These are phyloP conservation scores for Gisinianus flammeolus DNA, from an alignment of 2,888 invertebrate species.

Conservation along the genomic window DNA sequence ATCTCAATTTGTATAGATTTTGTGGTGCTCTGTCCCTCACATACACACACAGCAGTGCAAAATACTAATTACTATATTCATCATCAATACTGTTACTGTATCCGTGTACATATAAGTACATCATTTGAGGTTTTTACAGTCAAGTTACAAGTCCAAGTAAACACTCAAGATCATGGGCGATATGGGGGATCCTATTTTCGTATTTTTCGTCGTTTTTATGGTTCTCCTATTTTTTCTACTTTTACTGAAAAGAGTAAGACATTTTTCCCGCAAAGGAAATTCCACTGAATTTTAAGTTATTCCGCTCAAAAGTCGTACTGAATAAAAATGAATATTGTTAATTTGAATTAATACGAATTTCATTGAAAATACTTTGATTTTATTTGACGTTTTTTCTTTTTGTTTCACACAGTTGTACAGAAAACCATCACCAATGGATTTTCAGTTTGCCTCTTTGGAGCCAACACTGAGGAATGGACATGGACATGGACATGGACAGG, in stretches of 20 bases:
- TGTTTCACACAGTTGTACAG: conserved; percentile 14
- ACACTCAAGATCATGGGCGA: too few relatives aligned
- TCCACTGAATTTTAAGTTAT: neutral
- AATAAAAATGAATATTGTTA: neutral
- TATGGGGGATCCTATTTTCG: conserved; percentile 15
- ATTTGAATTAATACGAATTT: neutral
- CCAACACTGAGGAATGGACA: neutral
- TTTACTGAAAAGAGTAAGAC: conserved; percentile 35
- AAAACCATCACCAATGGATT: conserved; percentile 16
- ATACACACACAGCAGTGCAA: too few relatives aligned
- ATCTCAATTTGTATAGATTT: too few relatives aligned
- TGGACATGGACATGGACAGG: neutral
- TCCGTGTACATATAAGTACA: too few relatives aligned
- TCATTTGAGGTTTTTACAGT: too few relatives aligned
- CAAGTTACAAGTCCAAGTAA: too few relatives aligned
- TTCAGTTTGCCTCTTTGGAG: conserved; percentile 7
- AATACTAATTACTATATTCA: too few relatives aligned
- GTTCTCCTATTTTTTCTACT: conserved; percentile 27
- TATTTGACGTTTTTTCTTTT: neutral
- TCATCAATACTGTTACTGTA: too few relatives aligned
- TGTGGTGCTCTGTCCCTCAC: too few relatives aligned
- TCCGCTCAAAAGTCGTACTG: neutral
- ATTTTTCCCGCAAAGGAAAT: too few relatives aligned
- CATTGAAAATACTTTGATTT: neutral
- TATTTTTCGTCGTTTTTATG: conserved; percentile 27